These are phyloP conservation scores for Rhea pennata DNA, from an alignment of 2,113 vertebrate species.

Conservation along the genomic window DNA sequence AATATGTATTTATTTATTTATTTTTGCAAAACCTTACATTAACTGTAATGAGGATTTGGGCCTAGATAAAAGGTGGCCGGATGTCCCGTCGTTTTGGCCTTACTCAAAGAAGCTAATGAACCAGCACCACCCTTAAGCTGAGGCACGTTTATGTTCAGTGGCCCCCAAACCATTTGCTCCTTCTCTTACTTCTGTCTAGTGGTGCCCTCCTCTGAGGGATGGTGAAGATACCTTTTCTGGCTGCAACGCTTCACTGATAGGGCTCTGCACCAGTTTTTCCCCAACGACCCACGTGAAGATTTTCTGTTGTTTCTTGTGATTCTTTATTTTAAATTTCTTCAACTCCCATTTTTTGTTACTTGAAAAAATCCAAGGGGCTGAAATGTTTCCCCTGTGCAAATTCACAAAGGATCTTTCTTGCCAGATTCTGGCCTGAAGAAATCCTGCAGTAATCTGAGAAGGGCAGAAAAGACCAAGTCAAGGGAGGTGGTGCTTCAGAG, in stretches of 20 bases:
- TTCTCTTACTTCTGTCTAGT: not conserved
- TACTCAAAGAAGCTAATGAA: not conserved
- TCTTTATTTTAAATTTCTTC: not conserved
- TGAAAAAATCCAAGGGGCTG: not conserved
- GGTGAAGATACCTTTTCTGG: not conserved
- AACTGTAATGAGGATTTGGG: not conserved
- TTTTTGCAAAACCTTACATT: not conserved
- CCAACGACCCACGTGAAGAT: not conserved
- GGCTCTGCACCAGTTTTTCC: not conserved
- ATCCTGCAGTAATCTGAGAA: conserved; percentile 24
- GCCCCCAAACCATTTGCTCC: not conserved
- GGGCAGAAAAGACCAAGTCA: conserved; percentile 47
- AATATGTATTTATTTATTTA: not conserved
- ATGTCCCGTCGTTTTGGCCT: not conserved
- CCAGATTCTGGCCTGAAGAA: not conserved
- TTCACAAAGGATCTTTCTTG: conserved; percentile 6
- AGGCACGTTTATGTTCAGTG: not conserved
- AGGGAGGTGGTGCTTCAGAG: conserved; percentile 41
- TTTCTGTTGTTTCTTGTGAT: fast-evolving
- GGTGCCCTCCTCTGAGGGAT: not conserved
- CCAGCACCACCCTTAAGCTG: not conserved
- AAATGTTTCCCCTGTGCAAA: not conserved
- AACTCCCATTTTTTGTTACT: not conserved
- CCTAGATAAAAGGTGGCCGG: not conserved
- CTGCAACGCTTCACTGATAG: not conserved